Evolutionary conservation across 2,888 invertebrate genomes (phyloP), one percentile per base, ranked within the genome.

Genomic region (Hyppa rectilinea): DNA sequence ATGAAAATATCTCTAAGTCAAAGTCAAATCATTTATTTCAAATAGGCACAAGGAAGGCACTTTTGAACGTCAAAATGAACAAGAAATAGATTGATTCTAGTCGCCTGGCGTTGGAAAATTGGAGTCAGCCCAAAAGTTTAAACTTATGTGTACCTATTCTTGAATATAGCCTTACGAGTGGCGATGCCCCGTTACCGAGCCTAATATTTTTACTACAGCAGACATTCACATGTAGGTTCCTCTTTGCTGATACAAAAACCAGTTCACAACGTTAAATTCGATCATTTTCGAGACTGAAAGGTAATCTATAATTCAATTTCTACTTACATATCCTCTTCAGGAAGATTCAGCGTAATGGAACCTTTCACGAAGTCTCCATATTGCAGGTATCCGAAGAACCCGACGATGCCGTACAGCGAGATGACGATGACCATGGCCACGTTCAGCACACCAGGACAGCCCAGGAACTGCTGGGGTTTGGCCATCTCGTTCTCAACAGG

Each of bases 401-500:
- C 99, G 68, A 98, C 97, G 2, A 97, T 89, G 0, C 97, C 97
- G 86, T 99, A 99, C 7, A 99, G 93, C 0, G 95, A 80, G 0
- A 98, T 97, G 0, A 99, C 98, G 9, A 98, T 96, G 0, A 97
- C 90, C 98, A 99, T 99, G 0, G 98, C 97, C 0, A 97, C 96
- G 86, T 98, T 99, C 2, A 99, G 95, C 0, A 99, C 98, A 20
- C 99, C 98, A 0, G 98, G 98, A 81, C 97, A 97, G 26, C 97
- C 97, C 64, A 99, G 96, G 88, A 98, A 98, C 64, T 97, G 97
- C 76, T 97, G 95, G 0, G 98, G 98, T 43, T 97, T 97, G 26
- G 96, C 96, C 99, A 99, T 99, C 50, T 98, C 98, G 91, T 99
- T 99, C 92, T 99, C 99, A 26, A 99, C 97, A 0, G 99, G 99